These are phyloP conservation scores for Pemphredon lugubris DNA, from an alignment of 2,888 invertebrate genomes.

Conservation along the genomic window DNA sequence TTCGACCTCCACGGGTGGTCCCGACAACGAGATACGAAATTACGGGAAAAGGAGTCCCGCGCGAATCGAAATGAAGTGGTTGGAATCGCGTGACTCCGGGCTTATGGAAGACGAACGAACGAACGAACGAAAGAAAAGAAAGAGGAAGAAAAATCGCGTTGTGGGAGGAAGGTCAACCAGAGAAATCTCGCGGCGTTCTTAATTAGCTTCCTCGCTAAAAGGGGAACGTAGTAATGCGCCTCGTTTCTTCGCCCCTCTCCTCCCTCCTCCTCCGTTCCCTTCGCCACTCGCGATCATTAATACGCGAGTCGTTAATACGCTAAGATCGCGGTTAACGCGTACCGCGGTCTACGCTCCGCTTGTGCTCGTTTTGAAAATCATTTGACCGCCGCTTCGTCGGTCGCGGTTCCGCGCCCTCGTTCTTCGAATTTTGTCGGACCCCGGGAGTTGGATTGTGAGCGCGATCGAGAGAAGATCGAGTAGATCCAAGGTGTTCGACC, in stretches of 20 bases:
- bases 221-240: constrained; percentile 58
- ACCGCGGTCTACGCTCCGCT: constrained; percentile 9
- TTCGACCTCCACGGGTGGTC: no score
- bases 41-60: no score
- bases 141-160: constrained; percentile 38
- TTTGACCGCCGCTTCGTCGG: no score
- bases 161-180: constrained; percentile 41
- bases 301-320: constrained; percentile 57
- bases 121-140: no score
- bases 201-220: constrained; percentile 64
- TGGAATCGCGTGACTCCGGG: constrained; percentile 8
- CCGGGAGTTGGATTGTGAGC: no score
- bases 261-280: constrained; percentile 9
- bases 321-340: constrained; percentile 46
- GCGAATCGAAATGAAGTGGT: no score
- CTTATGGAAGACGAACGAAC: constrained; percentile 5
- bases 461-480: no score
- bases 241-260: constrained; percentile 42
- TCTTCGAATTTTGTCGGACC: no score
- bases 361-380: no score
- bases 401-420: no score
- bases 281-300: constrained; percentile 61
- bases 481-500: no score
- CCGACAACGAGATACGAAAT: no score
- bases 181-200: constrained; percentile 55